Evolutionary conservation across 2,797 vertebrate species (phyloP), one percentile per base, ranked within the genome.

Genomic region (Chelmon rostratus): DNA sequence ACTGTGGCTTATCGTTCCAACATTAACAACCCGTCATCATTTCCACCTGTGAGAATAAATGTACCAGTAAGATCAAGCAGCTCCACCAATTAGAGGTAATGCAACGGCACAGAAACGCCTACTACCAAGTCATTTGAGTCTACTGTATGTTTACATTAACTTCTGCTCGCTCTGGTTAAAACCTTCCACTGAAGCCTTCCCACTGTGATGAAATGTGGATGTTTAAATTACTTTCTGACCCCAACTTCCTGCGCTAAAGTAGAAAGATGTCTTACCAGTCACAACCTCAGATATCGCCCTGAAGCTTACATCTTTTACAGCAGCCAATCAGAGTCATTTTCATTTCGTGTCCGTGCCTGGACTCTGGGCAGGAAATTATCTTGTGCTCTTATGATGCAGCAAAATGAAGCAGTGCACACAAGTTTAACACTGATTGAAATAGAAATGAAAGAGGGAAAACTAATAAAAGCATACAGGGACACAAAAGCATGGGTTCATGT

Each of bases 361-460:
- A 83, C 73, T 74, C 54, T 16, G 23, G 42, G 49, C 82, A 76
- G 88, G 82, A 91, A 90, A 91, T 89, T 87, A 84, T 84, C 84
- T 81, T 67, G 65, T 83, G 83, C 75, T 86, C 72, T 90, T 91
- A 92, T 89, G 86, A 92, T 82, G 83, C 78, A 7, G 11, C 12
- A 0, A 78, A 90, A 89, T 84, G 78, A 91, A 83, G 28, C 77
- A 68, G 54, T 19, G 80, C 76, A 57, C 16, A 78, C 68, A 79
- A 79, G 82, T 90, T 83, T 79, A 73, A 81, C 56, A 76, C 67
- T 46, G 73, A 82, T 58, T 72, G 72, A 72, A 65, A 84, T 67
- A 54, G 63, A 83, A 90, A 89, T 65, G 40, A 84, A 86, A 80
- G 70, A 42, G 13, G 16, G 13, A 25, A n/a, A 62, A 56, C 69